These are phyloP conservation scores for Drosophila kanapiae DNA, from an alignment of 1,140 invertebrate genomes.

Conservation along the genomic window DNA sequence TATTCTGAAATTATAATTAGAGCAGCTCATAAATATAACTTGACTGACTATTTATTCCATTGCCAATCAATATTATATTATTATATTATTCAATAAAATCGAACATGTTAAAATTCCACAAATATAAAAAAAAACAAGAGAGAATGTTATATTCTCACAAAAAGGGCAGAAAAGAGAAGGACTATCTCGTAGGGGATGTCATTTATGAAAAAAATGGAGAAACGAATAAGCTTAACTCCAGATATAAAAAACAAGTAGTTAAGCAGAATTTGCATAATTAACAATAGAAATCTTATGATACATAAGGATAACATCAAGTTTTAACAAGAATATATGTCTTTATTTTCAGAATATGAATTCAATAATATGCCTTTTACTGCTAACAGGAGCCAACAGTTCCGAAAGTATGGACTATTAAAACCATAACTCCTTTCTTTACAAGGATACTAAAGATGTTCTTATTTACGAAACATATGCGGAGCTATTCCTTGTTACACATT, in stretches of 20 bases:
- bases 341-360: background rate
- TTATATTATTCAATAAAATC: slow-evolving; percentile 13
- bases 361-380: too few species aligned
- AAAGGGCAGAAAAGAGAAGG: slow-evolving; percentile 5
- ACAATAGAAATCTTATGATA: slow-evolving; percentile 8
- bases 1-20: too few species aligned
- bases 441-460: too few species aligned
- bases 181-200: slow-evolving; percentile 7
- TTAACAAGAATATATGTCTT: background rate
- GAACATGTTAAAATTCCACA: background rate
- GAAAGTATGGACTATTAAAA: background rate
- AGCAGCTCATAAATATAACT: too few species aligned
- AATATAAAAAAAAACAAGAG: background rate
- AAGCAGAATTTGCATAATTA: slow-evolving; percentile 1
- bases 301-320: slow-evolving; percentile 6
- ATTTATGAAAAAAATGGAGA: slow-evolving; percentile 14
- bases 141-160: slow-evolving; percentile 16
- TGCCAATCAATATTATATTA: too few species aligned
- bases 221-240: slow-evolving; percentile 9
- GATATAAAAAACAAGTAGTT: slow-evolving; percentile 7
- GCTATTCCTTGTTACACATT: too few species aligned
- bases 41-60: too few species aligned
- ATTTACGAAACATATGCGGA: too few species aligned
- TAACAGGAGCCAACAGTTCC: too few species aligned
- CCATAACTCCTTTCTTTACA: background rate